Conservation (phyloP, 2,113 vertebrate genomes). For the Anguilla rostrata region DNA sequence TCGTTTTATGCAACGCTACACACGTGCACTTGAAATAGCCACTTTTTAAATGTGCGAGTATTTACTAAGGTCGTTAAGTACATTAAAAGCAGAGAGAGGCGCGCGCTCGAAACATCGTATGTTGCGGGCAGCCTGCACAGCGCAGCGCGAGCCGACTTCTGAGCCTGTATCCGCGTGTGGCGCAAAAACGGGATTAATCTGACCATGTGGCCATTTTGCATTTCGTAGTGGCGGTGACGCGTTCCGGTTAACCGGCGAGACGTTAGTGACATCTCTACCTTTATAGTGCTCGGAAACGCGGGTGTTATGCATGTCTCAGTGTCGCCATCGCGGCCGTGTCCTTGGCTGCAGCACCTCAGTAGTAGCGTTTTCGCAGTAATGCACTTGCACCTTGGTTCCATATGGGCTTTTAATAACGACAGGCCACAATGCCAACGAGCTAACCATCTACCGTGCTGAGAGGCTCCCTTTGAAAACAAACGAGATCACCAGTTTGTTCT, state of each 20-base stretch:
- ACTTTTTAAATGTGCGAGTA: not conserved
- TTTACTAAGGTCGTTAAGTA: not conserved
- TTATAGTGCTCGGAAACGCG: not conserved
- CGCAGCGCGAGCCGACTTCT: not conserved
- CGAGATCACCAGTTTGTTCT: not conserved
- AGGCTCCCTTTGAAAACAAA: not conserved
- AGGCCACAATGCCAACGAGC: too few relatives aligned
- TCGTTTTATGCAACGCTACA: not conserved
- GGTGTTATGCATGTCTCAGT: not conserved
- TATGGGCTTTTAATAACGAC: too few relatives aligned
- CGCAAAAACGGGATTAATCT: slow-evolving; percentile 54
- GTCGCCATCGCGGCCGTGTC: not conserved
- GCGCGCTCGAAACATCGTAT: not conserved
- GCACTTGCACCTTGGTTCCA: too few relatives aligned
- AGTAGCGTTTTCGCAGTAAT: too few relatives aligned
- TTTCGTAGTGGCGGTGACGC: slow-evolving; percentile 45
- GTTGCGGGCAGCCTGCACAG: not conserved
- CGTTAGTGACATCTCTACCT: not conserved
- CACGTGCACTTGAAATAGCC: not conserved
- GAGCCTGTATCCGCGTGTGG: not conserved
- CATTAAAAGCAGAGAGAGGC: not conserved
- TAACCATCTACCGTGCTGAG: not conserved
- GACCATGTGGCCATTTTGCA: slow-evolving; percentile 72
- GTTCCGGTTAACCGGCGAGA: not conserved
- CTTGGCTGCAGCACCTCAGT: not conserved